A percentile compares a stretch with the other conserved stretches of the same genome.
These are phyloP conservation scores for Brachypteracias leptosomus DNA, from an alignment of 2,113 vertebrate species.

Conservation along the genomic window DNA sequence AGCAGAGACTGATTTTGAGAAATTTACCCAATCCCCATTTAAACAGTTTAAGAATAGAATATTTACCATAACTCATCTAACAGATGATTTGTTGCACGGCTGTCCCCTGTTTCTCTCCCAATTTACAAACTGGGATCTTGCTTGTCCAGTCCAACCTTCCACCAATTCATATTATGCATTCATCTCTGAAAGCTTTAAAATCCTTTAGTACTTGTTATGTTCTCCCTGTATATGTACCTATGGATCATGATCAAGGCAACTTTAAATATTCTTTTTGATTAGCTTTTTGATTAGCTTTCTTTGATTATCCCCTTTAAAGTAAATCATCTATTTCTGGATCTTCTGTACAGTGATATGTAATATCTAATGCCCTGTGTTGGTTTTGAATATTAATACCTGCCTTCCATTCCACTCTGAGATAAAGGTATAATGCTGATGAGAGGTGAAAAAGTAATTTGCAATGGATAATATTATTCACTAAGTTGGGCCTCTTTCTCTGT, in stretches of 20 bases:
- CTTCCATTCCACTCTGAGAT: conserved; percentile 17
- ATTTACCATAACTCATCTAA: background rate
- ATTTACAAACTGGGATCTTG: background rate
- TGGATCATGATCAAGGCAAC: conserved; percentile 29
- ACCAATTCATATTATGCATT: background rate
- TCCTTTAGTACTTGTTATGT: background rate
- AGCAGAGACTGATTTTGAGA: background rate
- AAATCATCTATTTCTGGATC: conserved; percentile 52
- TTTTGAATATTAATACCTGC: conserved; percentile 44
- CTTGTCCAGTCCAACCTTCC: background rate
- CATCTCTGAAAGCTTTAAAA: background rate
- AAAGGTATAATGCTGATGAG: background rate
- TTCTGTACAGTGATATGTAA: background rate
- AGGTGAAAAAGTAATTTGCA: conserved; percentile 39
- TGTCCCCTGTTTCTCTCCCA: background rate
- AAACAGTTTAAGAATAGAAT: background rate
- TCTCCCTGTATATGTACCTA: background rate
- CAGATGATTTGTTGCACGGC: background rate
- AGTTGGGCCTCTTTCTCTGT: background rate
- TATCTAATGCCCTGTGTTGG: background rate
- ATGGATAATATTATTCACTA: conserved; percentile 11
- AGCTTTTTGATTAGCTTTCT: conserved; percentile 60
- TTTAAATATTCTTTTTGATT: conserved; percentile 57
- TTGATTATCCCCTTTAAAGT: conserved; percentile 51
- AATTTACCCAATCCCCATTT: background rate